A percentile compares a stretch with the other conserved stretches of the same genome.
These are phyloP conservation scores for Lepidurus packardi DNA, from an alignment of 1,140 invertebrate species.

Conservation along the genomic window DNA sequence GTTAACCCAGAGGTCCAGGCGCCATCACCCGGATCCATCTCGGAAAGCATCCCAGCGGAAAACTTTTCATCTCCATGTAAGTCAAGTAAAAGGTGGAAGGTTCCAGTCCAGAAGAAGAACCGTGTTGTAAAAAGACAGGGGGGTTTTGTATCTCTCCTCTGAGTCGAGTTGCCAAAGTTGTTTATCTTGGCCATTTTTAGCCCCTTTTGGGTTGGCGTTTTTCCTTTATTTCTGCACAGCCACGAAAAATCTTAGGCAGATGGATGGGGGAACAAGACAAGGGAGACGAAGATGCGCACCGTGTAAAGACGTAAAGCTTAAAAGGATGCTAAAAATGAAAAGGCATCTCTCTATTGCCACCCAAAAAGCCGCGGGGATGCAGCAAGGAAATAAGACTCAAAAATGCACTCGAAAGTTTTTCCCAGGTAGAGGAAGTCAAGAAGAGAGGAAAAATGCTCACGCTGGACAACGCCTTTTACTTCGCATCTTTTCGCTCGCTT, in stretches of 20 bases:
- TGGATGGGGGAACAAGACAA: neutral
- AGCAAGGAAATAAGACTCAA: neutral
- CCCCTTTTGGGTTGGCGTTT: too few relatives aligned
- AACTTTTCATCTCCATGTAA: neutral
- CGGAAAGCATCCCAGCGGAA: neutral
- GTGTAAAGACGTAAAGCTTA: neutral
- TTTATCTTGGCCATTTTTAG: too few relatives aligned
- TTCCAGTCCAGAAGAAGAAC: neutral
- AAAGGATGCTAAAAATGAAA: neutral
- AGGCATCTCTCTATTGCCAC: neutral
- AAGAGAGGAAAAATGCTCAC: constrained; percentile 8
- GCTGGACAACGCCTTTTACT: constrained; percentile 13
- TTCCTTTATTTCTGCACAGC: too few relatives aligned
- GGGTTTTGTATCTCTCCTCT: too few relatives aligned
- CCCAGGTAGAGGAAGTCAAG: neutral
- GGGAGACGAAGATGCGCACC: neutral
- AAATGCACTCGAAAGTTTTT: neutral
- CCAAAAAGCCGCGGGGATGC: neutral
- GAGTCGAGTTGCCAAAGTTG: too few relatives aligned
- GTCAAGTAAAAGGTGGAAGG: neutral
- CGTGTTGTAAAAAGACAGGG: too few relatives aligned
- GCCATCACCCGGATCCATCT: constrained; percentile 17
- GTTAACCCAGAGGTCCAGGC: neutral
- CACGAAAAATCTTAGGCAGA: neutral
- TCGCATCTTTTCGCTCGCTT: neutral